Percentiles rank a stretch among this genome's conserved stretches.
Evolutionary conservation across 2,113 vertebrate genomes (phyloP).

Genomic region (Hippopotamus amphibius): DNA sequence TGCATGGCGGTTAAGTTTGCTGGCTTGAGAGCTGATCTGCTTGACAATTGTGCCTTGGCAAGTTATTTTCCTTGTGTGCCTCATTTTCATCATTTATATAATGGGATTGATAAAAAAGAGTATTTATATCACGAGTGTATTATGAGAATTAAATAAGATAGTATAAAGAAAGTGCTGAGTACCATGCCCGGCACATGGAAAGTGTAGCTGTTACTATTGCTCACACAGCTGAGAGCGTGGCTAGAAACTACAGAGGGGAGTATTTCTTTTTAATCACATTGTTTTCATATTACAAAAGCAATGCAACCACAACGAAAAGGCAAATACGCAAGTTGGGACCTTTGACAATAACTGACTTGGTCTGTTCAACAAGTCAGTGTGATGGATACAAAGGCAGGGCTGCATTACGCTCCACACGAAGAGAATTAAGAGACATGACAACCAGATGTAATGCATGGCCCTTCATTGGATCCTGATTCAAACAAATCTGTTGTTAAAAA

Average conservation of each 20-base stretch:
- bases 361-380: background rate
- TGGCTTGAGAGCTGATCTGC: background rate
- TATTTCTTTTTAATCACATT: background rate
- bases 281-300: background rate
- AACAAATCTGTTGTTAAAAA: background rate
- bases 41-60: accelerated
- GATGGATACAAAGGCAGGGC: background rate
- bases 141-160: background rate
- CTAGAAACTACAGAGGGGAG: background rate
- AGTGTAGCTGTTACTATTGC: too few species aligned
- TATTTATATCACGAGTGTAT: background rate
- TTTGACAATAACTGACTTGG: background rate
- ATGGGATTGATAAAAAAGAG: background rate
- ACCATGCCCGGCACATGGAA: background rate
- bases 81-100: background rate
- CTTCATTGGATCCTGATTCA: background rate
- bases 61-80: background rate
- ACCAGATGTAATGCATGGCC: too few species aligned
- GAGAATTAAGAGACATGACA: background rate
- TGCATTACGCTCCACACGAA: background rate
- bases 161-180: background rate
- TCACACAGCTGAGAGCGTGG: background rate
- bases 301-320: background rate
- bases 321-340: background rate
- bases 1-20: accelerated